phyloP scores from a whole-genome alignment of 1,140 invertebrate genomes.

The Cryptotermes secundus region DNA sequence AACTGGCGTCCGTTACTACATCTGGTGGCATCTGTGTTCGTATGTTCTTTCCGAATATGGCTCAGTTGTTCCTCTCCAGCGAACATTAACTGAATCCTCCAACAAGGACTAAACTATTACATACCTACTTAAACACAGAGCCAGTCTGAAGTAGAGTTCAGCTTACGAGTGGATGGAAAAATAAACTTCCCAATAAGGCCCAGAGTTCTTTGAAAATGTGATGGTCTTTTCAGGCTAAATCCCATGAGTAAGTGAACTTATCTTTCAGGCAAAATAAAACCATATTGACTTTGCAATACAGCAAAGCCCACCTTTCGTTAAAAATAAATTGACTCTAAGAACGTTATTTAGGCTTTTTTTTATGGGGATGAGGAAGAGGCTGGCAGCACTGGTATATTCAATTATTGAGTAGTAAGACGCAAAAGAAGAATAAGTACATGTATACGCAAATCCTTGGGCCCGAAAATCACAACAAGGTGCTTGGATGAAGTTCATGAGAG shows the following conservation, averaged over 20 bases:
- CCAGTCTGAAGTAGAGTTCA: background rate
- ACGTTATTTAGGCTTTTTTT: background rate
- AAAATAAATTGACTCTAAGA: background rate
- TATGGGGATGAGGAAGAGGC: background rate
- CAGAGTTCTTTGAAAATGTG: background rate
- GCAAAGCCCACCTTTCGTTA: constrained; percentile 7
- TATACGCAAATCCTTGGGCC: background rate
- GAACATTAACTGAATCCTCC: too few relatives aligned
- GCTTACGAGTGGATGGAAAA: constrained; percentile 5
- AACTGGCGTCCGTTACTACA: too few relatives aligned
- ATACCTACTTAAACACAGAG: background rate
- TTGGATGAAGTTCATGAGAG: background rate
- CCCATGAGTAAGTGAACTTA: background rate
- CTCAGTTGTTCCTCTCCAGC: too few relatives aligned
- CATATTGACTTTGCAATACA: background rate
- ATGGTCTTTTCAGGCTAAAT: background rate
- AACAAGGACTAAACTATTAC: background rate
- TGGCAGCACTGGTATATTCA: background rate
- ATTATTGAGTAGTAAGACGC: background rate
- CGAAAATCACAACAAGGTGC: background rate
- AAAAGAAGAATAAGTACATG: background rate
- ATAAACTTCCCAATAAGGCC: background rate
- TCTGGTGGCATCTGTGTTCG: too few relatives aligned
- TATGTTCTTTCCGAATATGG: too few relatives aligned
- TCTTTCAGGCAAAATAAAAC: constrained; percentile 14